A percentile compares a stretch with the other conserved stretches of the same genome.
phyloP scores from a whole-genome alignment of 1,140 invertebrate species.

The Hylaeus anthracinus region DNA sequence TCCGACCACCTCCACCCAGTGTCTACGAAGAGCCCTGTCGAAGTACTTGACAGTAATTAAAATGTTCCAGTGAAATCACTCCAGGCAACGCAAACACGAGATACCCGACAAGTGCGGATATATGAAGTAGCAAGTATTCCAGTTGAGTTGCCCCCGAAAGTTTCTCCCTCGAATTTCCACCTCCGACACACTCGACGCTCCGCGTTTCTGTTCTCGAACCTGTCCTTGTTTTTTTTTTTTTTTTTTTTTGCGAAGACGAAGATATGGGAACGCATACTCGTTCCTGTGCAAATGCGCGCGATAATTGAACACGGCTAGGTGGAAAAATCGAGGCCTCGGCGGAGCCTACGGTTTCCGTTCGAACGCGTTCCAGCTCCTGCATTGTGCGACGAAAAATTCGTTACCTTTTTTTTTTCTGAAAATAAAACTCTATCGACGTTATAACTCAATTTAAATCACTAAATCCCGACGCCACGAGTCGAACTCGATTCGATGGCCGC shows the following conservation, averaged over 20 bases:
- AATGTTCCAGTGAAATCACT: neutral
- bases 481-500: conserved; percentile 32
- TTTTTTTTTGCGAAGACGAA: neutral
- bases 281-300: neutral
- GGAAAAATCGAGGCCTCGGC: neutral
- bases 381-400: neutral
- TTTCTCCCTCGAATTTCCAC: neutral
- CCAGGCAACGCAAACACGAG: neutral
- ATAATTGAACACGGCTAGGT: conserved; percentile 1
- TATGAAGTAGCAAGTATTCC: conserved; percentile 3
- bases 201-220: neutral
- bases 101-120: neutral
- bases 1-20: neutral
- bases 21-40: neutral
- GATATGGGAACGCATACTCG: neutral
- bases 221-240: neutral
- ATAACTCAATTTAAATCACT: conserved; percentile 46
- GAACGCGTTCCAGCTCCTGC: too few relatives aligned
- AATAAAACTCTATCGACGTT: conserved; percentile 33
- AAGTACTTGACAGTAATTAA: neutral
- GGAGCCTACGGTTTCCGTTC: too few relatives aligned
- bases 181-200: neutral
- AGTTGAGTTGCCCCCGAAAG: neutral
- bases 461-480: conserved; percentile 19
- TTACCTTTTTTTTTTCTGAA: neutral